phyloP scores from a whole-genome alignment of 2,888 invertebrate genomes.

The Netelia inedita region DNA sequence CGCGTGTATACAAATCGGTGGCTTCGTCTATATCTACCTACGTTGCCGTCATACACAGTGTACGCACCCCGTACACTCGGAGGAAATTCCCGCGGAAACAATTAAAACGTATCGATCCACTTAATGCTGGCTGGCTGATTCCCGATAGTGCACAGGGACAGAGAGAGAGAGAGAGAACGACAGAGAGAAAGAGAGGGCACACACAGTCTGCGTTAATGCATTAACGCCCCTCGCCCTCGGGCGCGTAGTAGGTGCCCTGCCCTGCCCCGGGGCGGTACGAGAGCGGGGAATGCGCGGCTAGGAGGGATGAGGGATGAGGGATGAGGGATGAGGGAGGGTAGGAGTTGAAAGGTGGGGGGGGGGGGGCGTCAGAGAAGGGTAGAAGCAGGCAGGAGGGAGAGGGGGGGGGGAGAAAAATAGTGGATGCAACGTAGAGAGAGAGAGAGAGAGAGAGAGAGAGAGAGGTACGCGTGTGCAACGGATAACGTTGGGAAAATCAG shows the following conservation, averaged over 20 bases:
- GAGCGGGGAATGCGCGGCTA: not conserved
- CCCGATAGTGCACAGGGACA: constrained; percentile 57
- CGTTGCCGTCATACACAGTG: constrained; percentile 14
- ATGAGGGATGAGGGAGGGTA: not conserved
- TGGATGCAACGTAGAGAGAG: constrained; percentile 24
- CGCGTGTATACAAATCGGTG: constrained; percentile 22
- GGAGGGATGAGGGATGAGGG: not conserved
- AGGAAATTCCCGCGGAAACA: constrained; percentile 65
- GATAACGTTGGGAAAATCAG: constrained; percentile 51
- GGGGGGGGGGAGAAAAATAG: not conserved
- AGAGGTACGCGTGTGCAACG: constrained; percentile 29
- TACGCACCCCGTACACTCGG: constrained; percentile 34
- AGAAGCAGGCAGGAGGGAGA: not conserved
- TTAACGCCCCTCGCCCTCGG: constrained; percentile 53
- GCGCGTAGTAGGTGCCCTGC: constrained; percentile 37
- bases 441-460: not conserved
- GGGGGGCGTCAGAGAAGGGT: not conserved
- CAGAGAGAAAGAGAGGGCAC: too few species aligned
- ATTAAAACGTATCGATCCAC: constrained; percentile 71
- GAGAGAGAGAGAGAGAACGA: not conserved
- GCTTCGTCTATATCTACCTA: constrained; percentile 19
- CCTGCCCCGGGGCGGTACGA: not conserved
- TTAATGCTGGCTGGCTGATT: constrained; percentile 69
- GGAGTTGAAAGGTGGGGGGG: not conserved
- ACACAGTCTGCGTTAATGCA: constrained; percentile 56